Conservation (phyloP, 2,113 vertebrate species). For the Thinocorus orbignyianus region DNA sequence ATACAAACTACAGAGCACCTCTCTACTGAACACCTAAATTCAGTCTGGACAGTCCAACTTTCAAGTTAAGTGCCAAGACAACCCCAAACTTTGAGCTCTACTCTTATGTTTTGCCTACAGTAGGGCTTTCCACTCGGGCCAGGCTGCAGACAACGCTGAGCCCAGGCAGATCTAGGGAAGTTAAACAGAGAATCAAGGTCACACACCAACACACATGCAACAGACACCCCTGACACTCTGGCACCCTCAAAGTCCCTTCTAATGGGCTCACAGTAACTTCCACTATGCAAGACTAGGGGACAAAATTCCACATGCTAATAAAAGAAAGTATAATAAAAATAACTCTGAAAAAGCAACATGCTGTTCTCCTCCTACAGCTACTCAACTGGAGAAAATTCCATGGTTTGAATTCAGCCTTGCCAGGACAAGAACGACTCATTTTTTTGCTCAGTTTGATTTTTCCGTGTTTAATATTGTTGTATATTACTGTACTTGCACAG, state of each 20-base stretch:
- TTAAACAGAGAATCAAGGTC: not conserved
- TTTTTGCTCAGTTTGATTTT: not conserved
- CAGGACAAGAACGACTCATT: not conserved
- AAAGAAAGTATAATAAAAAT: not conserved
- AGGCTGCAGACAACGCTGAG: not conserved
- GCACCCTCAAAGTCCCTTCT: not conserved
- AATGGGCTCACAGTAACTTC: not conserved
- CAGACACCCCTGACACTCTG: not conserved
- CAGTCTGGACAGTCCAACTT: not conserved
- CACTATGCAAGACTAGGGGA: fast-evolving
- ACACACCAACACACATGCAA: not conserved
- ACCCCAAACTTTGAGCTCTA: not conserved
- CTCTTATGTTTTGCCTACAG: not conserved
- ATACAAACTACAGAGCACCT: not conserved
- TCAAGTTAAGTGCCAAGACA: not conserved
- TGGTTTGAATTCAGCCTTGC: not conserved
- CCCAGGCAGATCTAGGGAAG: not conserved
- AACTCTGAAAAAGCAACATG: not conserved
- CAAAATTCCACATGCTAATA: not conserved
- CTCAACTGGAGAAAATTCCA: not conserved
- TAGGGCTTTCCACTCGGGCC: not conserved
- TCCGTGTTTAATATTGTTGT: not conserved
- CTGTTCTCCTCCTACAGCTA: not conserved
- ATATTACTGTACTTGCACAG: not conserved
- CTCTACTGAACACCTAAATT: not conserved